Base-by-base conservation (phyloP, 1,140 invertebrate species). In the Brachionus calyciflorus region DNA sequence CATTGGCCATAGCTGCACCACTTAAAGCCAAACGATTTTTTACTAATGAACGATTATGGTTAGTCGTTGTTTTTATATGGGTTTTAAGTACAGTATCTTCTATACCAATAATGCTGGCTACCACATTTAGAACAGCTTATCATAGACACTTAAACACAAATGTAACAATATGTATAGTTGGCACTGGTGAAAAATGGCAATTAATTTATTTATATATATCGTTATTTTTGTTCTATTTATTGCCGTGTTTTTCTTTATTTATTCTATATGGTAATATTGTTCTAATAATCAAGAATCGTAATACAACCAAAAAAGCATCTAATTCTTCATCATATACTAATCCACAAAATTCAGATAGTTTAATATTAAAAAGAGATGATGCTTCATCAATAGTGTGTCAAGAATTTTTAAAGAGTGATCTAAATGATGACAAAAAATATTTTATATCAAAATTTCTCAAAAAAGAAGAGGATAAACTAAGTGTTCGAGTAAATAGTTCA, bases 11-110 rank as follows among this genome's bases (percentile, higher is more conserved):
- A 10, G 46, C 69, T 0, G 9, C 40, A 21, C 69, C 69, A n/a
- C 69, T 73, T 17, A 73, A 73, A 24, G 69, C 69, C 10, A 73
- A 73, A 24, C 51, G 24, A 24, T 51, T 73, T 37, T 73, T 73
- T 19, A 73, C 69, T 19, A 73, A 41, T 14, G 19, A 49, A 12
- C 69, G 69, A 14, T 37, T 73, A 10, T 73, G 46, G 46, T 28
- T 73, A 5, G 46, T 55, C 12, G 69, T 73, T 17, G 46, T 73
- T 1, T 26, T 73, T 19, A 73, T 73, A 4, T 73, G 69, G 69
- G 12, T 73, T 10, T 33, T 51, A 46, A 51, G 46, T 24, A 55
- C 46, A 12, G 12, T 73, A 10, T 73, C 69, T 0, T 51, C 44
- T 9, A 55, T 55, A 28, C 69, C 69, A 19, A 73, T 55, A 17